Conservation (phyloP, 2,888 invertebrate species). For the Podotricha telesiphe region DNA sequence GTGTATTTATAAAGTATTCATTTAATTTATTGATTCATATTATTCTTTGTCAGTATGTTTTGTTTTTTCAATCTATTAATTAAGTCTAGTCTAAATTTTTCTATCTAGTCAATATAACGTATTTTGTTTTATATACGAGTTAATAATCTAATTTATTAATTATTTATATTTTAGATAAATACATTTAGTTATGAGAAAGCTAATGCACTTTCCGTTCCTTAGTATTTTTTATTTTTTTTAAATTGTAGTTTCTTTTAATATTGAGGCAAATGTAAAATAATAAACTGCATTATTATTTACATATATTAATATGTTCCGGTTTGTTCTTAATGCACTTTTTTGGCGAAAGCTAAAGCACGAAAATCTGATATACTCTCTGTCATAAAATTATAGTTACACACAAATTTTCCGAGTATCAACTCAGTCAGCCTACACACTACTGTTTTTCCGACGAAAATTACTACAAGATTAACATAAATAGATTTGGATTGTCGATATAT, state of each 20-base stretch:
- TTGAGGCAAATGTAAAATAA: too few relatives aligned
- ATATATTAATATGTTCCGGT: not conserved
- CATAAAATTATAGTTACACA: conserved; percentile 16
- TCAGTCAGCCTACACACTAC: conserved; percentile 22
- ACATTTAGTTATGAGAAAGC: too few relatives aligned
- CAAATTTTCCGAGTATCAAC: conserved; percentile 32
- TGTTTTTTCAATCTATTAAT: not conserved
- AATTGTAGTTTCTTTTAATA: too few relatives aligned
- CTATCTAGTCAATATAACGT: not conserved
- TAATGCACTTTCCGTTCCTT: too few relatives aligned
- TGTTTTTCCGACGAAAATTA: conserved; percentile 35
- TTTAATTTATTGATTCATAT: conserved; percentile 20
- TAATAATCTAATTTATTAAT: too few relatives aligned
- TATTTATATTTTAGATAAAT: too few relatives aligned
- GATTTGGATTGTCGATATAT: conserved; percentile 30
- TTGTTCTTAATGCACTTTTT: not conserved
- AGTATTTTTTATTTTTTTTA: too few relatives aligned
- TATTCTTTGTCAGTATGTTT: conserved; percentile 1
- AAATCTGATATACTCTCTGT: not conserved
- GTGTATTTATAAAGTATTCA: conserved; percentile 28
- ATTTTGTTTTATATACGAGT: too few relatives aligned
- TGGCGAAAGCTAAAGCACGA: not conserved
- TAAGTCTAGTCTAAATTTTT: not conserved
- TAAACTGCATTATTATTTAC: not conserved
- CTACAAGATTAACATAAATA: conserved; percentile 28